Evolutionary conservation across 2,797 vertebrate genomes (phyloP).

Genomic region (Moxostoma hubbsi): DNA sequence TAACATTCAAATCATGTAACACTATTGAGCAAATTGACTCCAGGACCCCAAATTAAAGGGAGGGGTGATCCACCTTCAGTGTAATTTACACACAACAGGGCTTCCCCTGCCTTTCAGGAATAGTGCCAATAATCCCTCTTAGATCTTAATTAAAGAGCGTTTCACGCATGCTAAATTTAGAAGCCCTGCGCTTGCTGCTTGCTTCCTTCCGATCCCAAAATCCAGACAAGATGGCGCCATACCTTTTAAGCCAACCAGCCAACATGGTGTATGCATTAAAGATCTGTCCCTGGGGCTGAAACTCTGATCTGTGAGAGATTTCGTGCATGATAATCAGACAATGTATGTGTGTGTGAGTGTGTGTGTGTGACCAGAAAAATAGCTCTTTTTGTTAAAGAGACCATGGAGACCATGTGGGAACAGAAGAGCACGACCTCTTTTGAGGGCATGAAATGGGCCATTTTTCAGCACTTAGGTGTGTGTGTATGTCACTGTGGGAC

Average conservation of each 20-base stretch:
- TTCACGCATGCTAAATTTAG: constrained; percentile 55
- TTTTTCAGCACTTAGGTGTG: constrained; percentile 31
- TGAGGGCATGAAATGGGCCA: constrained; percentile 38
- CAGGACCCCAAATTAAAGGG: constrained; percentile 21
- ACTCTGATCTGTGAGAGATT: constrained; percentile 38
- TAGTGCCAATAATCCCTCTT: constrained; percentile 43
- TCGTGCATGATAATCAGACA: constrained; percentile 32
- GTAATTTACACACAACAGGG: constrained; percentile 12
- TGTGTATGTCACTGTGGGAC: constrained; percentile 1
- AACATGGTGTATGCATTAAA: constrained; percentile 61
- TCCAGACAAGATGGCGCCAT: constrained; percentile 72
- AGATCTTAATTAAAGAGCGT: constrained; percentile 65
- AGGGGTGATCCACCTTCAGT: constrained; percentile 24
- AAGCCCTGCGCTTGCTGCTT: constrained; percentile 30
- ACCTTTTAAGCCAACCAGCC: constrained; percentile 57
- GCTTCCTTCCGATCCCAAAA: constrained; percentile 41
- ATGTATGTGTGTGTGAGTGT: constrained; percentile 20
- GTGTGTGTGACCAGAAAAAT: constrained; percentile 35
- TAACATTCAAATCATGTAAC: background rate
- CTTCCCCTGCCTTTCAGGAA: constrained; percentile 42
- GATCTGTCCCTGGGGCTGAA: constrained; percentile 53
- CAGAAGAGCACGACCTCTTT: constrained; percentile 35
- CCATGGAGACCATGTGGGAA: constrained; percentile 16
- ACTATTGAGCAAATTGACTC: too few relatives aligned
- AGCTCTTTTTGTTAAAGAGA: constrained; percentile 8